These are phyloP conservation scores for Nesogale talazaci DNA, from an alignment of 2,113 vertebrate species.

Conservation along the genomic window DNA sequence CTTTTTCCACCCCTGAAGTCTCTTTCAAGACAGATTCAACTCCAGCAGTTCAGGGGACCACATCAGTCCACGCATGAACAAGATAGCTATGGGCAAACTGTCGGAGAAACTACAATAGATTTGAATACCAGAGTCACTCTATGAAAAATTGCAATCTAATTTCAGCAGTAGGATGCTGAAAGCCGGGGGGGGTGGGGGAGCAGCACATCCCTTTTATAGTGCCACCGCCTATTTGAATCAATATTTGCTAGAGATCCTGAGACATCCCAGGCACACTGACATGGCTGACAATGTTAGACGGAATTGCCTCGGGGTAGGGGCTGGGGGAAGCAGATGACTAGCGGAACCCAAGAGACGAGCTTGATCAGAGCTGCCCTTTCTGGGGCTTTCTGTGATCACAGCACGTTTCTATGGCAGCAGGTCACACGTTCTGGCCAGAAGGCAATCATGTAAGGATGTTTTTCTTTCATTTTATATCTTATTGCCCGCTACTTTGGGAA, in stretches of 20 bases:
- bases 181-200: constrained; percentile 54
- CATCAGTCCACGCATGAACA: background rate
- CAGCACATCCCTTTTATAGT: constrained; percentile 27
- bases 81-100: background rate
- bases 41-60: background rate
- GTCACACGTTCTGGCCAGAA: constrained; percentile 62
- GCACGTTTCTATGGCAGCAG: constrained; percentile 57
- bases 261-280: constrained; percentile 61
- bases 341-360: constrained; percentile 61
- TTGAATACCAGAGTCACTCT: background rate
- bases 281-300: constrained; percentile 70
- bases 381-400: constrained; percentile 72
- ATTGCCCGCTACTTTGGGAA: constrained; percentile 73
- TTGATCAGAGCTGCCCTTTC: constrained; percentile 67
- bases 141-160: constrained; percentile 43
- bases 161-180: background rate
- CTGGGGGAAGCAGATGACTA: constrained; percentile 6
- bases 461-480: constrained; percentile 63
- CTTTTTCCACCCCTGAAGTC: background rate
- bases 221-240: constrained; percentile 43
- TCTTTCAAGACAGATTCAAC: background rate
- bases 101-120: background rate
- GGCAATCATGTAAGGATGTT: constrained; percentile 32
- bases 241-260: constrained; percentile 70
- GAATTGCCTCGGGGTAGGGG: constrained; percentile 59